Conservation (phyloP, 2,797 vertebrate genomes). For the Melanotaenia trifasciata region DNA sequence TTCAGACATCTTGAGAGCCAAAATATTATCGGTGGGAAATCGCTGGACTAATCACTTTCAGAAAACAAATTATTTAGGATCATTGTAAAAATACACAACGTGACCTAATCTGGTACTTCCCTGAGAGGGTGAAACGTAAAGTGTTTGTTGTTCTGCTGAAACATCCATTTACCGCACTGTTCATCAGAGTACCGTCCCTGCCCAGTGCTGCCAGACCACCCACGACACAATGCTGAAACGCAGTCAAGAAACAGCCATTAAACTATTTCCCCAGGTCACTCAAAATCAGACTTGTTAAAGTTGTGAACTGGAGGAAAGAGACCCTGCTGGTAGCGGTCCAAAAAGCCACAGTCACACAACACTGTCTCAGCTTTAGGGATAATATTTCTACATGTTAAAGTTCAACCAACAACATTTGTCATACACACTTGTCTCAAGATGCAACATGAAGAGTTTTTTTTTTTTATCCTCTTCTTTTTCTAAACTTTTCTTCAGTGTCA, state of each 20-base stretch:
- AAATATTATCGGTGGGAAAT: conserved; percentile 71
- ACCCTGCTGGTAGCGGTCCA: conserved; percentile 61
- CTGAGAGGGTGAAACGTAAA: conserved; percentile 61
- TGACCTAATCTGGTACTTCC: conserved; percentile 72
- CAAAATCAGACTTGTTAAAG: conserved; percentile 82
- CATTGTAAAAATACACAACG: conserved; percentile 70
- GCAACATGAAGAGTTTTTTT: neutral
- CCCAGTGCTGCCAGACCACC: conserved; percentile 81
- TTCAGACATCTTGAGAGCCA: conserved; percentile 7
- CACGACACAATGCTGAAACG: conserved; percentile 78
- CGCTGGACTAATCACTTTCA: conserved; percentile 38
- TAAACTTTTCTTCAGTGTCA: neutral
- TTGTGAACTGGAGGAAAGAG: conserved; percentile 71
- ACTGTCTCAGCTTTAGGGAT: conserved; percentile 57
- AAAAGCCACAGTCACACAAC: conserved; percentile 44
- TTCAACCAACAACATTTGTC: conserved; percentile 27
- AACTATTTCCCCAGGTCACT: conserved; percentile 84
- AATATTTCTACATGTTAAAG: conserved; percentile 44
- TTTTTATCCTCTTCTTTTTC: neutral
- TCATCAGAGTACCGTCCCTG: conserved; percentile 74
- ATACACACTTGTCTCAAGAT: conserved; percentile 43
- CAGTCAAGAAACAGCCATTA: conserved; percentile 81
- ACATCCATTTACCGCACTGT: conserved; percentile 76
- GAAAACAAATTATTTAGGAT: conserved; percentile 66
- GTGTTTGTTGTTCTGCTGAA: conserved; percentile 82